These are phyloP conservation scores for Bembecia ichneumoniformis DNA, from an alignment of 2,888 invertebrate species.

Conservation along the genomic window DNA sequence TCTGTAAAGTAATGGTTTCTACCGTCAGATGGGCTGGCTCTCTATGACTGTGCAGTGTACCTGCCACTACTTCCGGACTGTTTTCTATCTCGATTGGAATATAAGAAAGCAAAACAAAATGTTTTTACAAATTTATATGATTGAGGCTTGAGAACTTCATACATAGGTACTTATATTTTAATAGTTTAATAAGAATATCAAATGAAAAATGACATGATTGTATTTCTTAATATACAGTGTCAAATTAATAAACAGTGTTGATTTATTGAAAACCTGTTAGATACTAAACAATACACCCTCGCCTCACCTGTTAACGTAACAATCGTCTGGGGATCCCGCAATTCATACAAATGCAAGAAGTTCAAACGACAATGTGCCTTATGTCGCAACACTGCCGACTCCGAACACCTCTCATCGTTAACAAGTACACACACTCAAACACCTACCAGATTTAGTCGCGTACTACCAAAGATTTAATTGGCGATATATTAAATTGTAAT, in stretches of 20 bases:
- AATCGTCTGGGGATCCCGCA: slow-evolving; percentile 25
- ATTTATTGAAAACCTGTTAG: not conserved
- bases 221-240: no score
- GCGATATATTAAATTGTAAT: slow-evolving; percentile 70
- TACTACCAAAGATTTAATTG: slow-evolving; percentile 60
- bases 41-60: no score
- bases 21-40: no score
- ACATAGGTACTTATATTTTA: no score
- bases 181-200: no score
- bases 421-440: slow-evolving; percentile 13
- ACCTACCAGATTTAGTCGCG: slow-evolving; percentile 32
- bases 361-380: slow-evolving; percentile 25
- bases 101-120: no score
- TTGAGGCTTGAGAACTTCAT: no score
- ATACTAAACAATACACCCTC: slow-evolving; percentile 22
- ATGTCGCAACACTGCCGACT: slow-evolving; percentile 16
- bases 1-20: no score
- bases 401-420: slow-evolving; percentile 11
- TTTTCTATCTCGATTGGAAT: no score
- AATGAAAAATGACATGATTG: no score
- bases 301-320: slow-evolving; percentile 20
- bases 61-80: no score
- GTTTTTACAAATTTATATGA: no score
- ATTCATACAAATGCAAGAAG: slow-evolving; percentile 14
- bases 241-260: not conserved